Evolutionary conservation across 2,797 vertebrate species (phyloP).

Genomic region (Parotocinclus haroldoi): DNA sequence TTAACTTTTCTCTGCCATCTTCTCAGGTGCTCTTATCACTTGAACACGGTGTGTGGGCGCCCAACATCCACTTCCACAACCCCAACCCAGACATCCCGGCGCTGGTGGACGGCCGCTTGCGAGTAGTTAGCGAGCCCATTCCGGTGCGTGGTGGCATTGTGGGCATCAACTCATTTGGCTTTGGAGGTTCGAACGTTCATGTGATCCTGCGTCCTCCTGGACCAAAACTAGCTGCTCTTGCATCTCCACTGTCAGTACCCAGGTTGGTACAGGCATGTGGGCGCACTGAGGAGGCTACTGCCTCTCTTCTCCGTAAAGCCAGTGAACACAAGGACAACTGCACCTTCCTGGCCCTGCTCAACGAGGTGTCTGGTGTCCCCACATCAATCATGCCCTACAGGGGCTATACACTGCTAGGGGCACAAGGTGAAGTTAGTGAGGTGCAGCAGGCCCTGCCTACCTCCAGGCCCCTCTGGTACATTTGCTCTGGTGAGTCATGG

Average conservation of each 20-base stretch:
- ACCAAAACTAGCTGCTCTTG: slow-evolving; percentile 31
- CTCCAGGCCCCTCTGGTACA: slow-evolving; percentile 85
- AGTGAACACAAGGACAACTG: slow-evolving; percentile 61
- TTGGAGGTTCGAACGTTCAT: slow-evolving; percentile 93
- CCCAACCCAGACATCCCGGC: slow-evolving; percentile 88
- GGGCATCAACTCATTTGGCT: slow-evolving; percentile 92
- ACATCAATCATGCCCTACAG: slow-evolving; percentile 80
- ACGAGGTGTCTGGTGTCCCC: slow-evolving; percentile 72
- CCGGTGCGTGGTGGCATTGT: slow-evolving; percentile 82
- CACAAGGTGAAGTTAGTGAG: slow-evolving; percentile 66
- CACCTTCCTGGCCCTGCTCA: slow-evolving; percentile 79
- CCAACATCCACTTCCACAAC: slow-evolving; percentile 86
- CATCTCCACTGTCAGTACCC: slow-evolving; percentile 48
- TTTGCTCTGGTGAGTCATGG: slow-evolving; percentile 84
- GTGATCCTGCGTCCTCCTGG: slow-evolving; percentile 80
- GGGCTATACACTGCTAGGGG: slow-evolving; percentile 80
- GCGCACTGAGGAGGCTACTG: slow-evolving; percentile 81
- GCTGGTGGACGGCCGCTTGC: slow-evolving; percentile 75
- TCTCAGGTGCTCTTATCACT: slow-evolving; percentile 85
- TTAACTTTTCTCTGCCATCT: too few species aligned
- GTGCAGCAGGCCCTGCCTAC: slow-evolving; percentile 72
- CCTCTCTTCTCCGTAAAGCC: slow-evolving; percentile 71
- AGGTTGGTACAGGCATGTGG: slow-evolving; percentile 82
- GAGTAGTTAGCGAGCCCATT: slow-evolving; percentile 78
- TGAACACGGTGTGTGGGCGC: slow-evolving; percentile 88